Evolutionary conservation across 2,113 vertebrate species (phyloP), one percentile per base, ranked within the genome.

Genomic region (Hoplias malabaricus): DNA sequence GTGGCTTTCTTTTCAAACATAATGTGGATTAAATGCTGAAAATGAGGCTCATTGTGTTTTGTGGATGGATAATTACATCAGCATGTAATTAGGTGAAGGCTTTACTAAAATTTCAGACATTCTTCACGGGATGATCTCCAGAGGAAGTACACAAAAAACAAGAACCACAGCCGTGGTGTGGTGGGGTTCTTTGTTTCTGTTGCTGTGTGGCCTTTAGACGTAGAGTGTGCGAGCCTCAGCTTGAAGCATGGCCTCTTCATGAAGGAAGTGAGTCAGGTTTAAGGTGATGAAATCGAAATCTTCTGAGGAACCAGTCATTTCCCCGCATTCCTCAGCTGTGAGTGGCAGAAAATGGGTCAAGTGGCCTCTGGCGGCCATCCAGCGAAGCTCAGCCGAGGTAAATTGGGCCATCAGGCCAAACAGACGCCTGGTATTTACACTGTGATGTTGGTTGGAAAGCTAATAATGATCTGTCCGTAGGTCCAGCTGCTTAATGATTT

Each of bases 331-430:
- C 14, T 85, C 79, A 73, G 78, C 3, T 81, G 86, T 84, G 69
- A n/a, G 83, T 83, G 75, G 72, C 78, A 54, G 80, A 81, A 91
- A 87, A 73, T 85, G 85, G 85, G 88, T 91, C 88, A 88, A 83
- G 83, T 21, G n/a, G 80, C 76, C 78, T 72, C 57, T 85, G 86
- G 84, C 78, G 76, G 68, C 56, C 0, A 77, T 50, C 76, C 86
- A 76, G 46, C 63, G 48, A 85, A 53, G 50, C 67, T 40, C 63
- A 78, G 68, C 42, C 84, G 57, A 61, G 75, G 46, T 61, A 82
- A 87, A 83, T 82, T 89, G 83, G 88, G 84, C 69, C 85, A 86
- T 63, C 66, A 5, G 79, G 79, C 67, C 3, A 1, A 2, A 23
- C 3, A 19, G 6, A 70, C 31, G 34, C 19, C 66, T 2, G 0